phyloP scores from a whole-genome alignment of 2,888 invertebrate species.

The Amblyjoppa fuscipennis region DNA sequence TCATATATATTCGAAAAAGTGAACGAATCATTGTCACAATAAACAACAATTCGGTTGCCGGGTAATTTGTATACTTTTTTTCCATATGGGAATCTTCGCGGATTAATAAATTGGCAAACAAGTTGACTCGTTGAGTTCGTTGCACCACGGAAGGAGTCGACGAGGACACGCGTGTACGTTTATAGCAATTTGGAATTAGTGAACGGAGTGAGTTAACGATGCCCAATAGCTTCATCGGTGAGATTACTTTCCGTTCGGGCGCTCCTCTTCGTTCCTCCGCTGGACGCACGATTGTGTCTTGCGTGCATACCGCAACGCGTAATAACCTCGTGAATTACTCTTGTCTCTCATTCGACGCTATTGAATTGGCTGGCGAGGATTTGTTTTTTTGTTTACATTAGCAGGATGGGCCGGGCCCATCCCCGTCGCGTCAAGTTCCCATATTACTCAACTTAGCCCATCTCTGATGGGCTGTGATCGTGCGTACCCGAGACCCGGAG shows the following conservation, averaged over 20 bases:
- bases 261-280: conserved; percentile 44
- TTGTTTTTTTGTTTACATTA: conserved; percentile 69
- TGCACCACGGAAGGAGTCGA: background rate
- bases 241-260: conserved; percentile 56
- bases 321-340: conserved; percentile 59
- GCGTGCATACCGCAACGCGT: conserved; percentile 36
- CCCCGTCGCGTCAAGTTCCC: conserved; percentile 71
- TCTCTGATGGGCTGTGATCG: conserved; percentile 36
- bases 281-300: conserved; percentile 43
- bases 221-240: conserved; percentile 56
- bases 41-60: too few species aligned
- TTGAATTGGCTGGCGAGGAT: conserved; percentile 69
- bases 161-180: conserved; percentile 1
- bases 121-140: conserved; percentile 2
- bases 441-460: conserved; percentile 66
- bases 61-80: background rate
- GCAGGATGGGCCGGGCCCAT: conserved; percentile 74
- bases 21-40: too few species aligned
- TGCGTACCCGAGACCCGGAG: conserved; percentile 39
- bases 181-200: conserved; percentile 32
- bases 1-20: too few species aligned
- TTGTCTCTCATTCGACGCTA: conserved; percentile 69
- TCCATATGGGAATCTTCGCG: conserved; percentile 21
- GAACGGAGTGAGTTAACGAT: conserved; percentile 39
- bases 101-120: conserved; percentile 41